Evolutionary conservation across 2,113 vertebrate genomes (phyloP), one percentile per base, ranked within the genome.

Genomic region (Orthonyx spaldingii): DNA sequence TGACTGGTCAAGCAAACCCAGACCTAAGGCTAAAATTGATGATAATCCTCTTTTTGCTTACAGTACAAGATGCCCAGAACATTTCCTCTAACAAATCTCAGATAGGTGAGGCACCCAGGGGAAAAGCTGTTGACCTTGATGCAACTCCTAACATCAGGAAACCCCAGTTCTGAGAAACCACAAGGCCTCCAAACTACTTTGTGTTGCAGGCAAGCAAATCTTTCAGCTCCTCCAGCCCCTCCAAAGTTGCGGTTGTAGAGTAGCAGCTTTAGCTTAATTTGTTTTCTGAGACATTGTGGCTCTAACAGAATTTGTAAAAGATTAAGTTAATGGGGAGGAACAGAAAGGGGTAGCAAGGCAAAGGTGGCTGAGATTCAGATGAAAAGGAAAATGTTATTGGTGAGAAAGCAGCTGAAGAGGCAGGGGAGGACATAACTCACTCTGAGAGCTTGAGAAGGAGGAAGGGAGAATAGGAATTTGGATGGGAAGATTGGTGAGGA

Each of bases 51-150:
- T 9, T 77, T 76, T 60, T 85, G 32, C 30, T 52, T 14, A 42
- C 6, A 53, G 22, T 44, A 18, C 3, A 52, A 32, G n/a, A 35
- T 64, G 16, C 8, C 19, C 8, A 17, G 28, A 68, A 85, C 0
- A 0, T 1, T 64, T 89, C 6, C 16, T 55, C 44, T 76, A 56
- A 55, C 15, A 87, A 60, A 46, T 33, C 39, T 63, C 37, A 81
- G 28, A 59, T 16, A 44, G n/a, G 5, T 1, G 2, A 65, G n/a
- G 7, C n/a, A 44, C 7, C 0, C 3, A 70, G 15, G 8, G 30
- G 9, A 60, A 49, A 59, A 52, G 18, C 15, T 39, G 11, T 42
- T 61, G 42, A 56, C 22, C 37, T 82, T 63, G 30, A 16, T 49
- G 33, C 9, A 75, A 52, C 33, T 46, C 35, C 32, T 57, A 2